Evolutionary conservation across 2,113 vertebrate genomes (phyloP), one percentile per base, ranked within the genome.

Genomic region (Vanacampus margaritifer): DNA sequence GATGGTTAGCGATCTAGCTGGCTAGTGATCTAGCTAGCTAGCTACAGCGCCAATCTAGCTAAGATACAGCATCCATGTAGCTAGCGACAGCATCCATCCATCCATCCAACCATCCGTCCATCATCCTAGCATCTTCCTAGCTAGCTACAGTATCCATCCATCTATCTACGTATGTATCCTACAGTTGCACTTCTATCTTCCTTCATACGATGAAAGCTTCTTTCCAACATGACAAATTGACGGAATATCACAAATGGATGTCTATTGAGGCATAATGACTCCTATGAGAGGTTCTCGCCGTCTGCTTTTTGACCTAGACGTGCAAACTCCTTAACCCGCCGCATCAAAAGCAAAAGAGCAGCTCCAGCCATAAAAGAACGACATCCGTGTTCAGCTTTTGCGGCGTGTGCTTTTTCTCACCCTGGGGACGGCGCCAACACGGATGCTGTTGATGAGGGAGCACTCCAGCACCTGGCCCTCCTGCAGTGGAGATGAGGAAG

Each of bases 401-500:
- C 28, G 14, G 0, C 0, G 23, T 12, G 35, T 10, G 46, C 14
- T 28, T 70, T 45, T 72, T 72, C 89, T 91, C 93, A 99, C 97
- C 95, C 96, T 99, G 67, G 95, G 95, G 65, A 93, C 86, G 45
- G 92, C 88, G 80, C 94, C 95, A 64, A 91, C 89, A 0, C 97
- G 95, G 73, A 99, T 94, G 64, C 96, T 98, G 93, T 98, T 99
- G 92, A 99, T 96, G 74, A 99, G 93, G 57, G 96, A 98, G 71
- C 96, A 98, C 90, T 99, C 97, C 36, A 99, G 91, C 36, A 98
- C 94, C 84, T 99, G 97, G 68, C 97, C 97, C 89, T 99, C 97
- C 97, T 76, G 89, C 81, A 43, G 72, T 68, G 37, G 3, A 82
- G 0, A 67, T 11, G 69, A 24, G 10, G 0, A 0, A 10, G 9